Base-by-base conservation (phyloP, 1,140 invertebrate genomes). In the Ephestia elutella region DNA sequence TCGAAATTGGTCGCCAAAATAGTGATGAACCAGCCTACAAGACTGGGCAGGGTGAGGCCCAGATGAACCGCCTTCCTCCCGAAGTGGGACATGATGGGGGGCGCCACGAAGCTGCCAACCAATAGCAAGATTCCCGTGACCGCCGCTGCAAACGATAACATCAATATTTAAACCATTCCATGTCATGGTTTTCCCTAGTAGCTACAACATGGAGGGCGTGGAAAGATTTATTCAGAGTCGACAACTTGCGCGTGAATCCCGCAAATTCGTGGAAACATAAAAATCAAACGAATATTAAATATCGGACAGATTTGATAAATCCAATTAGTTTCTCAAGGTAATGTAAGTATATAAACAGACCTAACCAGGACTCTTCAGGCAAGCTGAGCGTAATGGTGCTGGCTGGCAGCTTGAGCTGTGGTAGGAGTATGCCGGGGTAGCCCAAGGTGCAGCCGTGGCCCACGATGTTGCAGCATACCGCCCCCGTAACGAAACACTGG, bases 401-500 rank as follows among this genome's bases (percentile, higher is more conserved):
- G 19, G 44, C 59, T 0, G 62, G 53, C 5, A 66, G 17, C 9
- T 63, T 60, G 4, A 85, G 65, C 62, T 82, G 79, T 0, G 80
- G 79, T n/a, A 83, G 62, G 15, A 84, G 60, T 10, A 81, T 64
- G 0, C 73, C 84, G 0, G 79, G 73, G 63, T 73, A 84, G 2
- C 82, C 84, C 8, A 80, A 56, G 18, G 65, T 59, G 50, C 68
- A 72, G 21, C 84, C 82, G 32, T 75, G 74, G 0, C 73, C 68
- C 0, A 83, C 65, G 10, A 72, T 78, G 48, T 79, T 85, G 63
- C 63, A 53, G 20, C 77, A 74, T 5, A 81, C 71, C 0, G 77
- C 65, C 0, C 57, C 67, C 20, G 78, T 74, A 18, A 83, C 78
- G 54, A 78, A 84, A 49, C 81, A 79, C 81, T 86, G 71, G 10